Conservation (phyloP, 2,888 invertebrate genomes). For the Tenthredo notha region DNA sequence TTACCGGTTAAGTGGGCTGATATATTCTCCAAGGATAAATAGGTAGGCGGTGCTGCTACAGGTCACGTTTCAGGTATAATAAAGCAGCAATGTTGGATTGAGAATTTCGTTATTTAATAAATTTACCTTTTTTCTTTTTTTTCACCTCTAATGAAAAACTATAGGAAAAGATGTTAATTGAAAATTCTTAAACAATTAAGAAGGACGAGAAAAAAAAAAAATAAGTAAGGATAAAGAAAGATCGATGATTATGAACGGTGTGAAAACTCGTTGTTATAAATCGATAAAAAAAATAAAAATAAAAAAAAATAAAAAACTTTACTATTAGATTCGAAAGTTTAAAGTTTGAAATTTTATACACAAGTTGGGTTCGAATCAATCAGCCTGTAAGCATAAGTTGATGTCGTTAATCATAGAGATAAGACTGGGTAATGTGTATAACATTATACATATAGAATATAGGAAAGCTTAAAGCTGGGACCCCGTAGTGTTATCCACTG, state of each 20-base stretch:
- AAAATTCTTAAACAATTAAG: too few species aligned
- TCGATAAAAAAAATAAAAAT: too few species aligned
- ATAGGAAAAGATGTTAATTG: too few species aligned
- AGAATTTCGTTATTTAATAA: background rate
- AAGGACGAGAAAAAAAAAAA: too few species aligned
- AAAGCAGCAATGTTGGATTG: background rate
- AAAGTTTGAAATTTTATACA: background rate
- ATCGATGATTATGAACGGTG: too few species aligned
- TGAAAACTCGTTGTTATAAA: background rate
- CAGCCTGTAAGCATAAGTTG: constrained; percentile 55
- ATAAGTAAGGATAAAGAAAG: too few species aligned
- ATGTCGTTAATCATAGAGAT: constrained; percentile 68
- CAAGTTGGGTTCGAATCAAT: constrained; percentile 22
- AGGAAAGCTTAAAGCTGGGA: constrained; percentile 59
- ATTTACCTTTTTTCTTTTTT: background rate
- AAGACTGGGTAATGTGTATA: constrained; percentile 54
- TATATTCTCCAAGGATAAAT: constrained; percentile 23
- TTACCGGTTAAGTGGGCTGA: constrained; percentile 26
- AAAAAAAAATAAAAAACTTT: background rate
- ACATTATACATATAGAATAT: background rate
- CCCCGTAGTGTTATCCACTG: background rate
- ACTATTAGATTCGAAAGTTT: background rate
- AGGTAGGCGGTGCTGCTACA: background rate
- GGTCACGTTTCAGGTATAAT: constrained; percentile 11
- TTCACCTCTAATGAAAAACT: too few species aligned